phyloP scores from a whole-genome alignment of 2,888 invertebrate species.

The Brenthis hecate region DNA sequence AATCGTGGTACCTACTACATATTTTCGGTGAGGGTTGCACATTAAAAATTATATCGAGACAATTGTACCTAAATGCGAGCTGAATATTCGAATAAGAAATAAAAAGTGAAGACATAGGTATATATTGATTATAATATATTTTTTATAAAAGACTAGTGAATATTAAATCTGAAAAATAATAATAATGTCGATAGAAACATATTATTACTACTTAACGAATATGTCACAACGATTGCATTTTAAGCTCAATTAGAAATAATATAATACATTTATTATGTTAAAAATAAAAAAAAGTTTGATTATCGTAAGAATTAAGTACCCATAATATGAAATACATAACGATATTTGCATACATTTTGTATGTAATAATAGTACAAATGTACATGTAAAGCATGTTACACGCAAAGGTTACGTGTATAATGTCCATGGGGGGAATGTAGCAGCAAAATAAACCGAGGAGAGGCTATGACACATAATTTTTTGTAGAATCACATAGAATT shows the following conservation, averaged over 20 bases:
- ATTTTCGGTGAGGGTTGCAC: neutral
- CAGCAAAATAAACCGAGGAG: neutral
- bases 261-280: neutral
- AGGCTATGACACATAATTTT: too few relatives aligned
- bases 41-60: neutral
- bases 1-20: constrained; percentile 5
- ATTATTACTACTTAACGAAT: neutral
- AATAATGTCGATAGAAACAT: neutral
- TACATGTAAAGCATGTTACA: constrained; percentile 3
- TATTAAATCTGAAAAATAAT: neutral
- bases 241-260: constrained; percentile 1
- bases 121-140: too few relatives aligned
- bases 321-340: neutral
- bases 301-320: constrained; percentile 11
- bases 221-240: constrained; percentile 10
- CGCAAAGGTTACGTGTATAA: neutral
- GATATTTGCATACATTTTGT: too few relatives aligned
- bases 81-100: neutral
- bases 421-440: neutral
- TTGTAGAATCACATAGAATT: too few relatives aligned
- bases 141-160: constrained; percentile 14
- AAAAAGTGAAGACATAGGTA: neutral
- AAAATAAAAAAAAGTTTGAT: neutral
- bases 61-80: too few relatives aligned
- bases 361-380: too few relatives aligned